Evolutionary conservation across 1,140 invertebrate genomes (phyloP), one percentile per base, ranked within the genome.

Genomic region (Drosophila tsacasi): DNA sequence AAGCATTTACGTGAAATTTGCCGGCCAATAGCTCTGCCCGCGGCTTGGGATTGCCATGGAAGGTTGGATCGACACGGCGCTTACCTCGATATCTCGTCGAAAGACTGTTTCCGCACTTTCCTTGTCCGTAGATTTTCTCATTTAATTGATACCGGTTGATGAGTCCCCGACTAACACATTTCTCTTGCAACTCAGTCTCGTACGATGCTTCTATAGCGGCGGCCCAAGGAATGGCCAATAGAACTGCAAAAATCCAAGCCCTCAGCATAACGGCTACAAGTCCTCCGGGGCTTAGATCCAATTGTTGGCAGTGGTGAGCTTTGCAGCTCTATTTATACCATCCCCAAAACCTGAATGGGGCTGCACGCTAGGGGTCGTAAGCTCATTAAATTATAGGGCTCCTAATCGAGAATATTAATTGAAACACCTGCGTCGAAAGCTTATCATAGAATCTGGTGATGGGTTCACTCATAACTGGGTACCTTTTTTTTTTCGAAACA

Each of bases 21-120:
- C 83, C 85, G 39, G 93, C 92, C 94, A 94, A 94, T 27, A 94
- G 68, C 65, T 95, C 94, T 68, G 94, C 93, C 52, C 92, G 94
- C 1, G 94, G 94, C 83, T 94, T 95, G 12, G 94, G 94, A 66
- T 94, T 92, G 7, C 94, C 94, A 47, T 92, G 85, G 66, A 95
- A 95, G 15, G 93, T 78, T 87, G 92, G 82, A 66, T 92, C 92
- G 15, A 92, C 66, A 10, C 81, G 85, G 9, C 92, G 91, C 19
- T 57, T 85, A 2, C 42, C 25, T 3, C 91, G 79, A 57, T 2
- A 30, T 13, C 10, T 17, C 25, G 23, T 32, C 10, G 1, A 7
- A 32, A 32, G 30, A 9, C 17, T 25, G 15, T 9, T 13, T n/a
- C 19, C 21, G 37, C 76, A 76, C 2, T 27, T 35, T 19, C 37